Conservation (phyloP, 2,888 invertebrate genomes). For the Dimorphilus gyrociliatus region DNA sequence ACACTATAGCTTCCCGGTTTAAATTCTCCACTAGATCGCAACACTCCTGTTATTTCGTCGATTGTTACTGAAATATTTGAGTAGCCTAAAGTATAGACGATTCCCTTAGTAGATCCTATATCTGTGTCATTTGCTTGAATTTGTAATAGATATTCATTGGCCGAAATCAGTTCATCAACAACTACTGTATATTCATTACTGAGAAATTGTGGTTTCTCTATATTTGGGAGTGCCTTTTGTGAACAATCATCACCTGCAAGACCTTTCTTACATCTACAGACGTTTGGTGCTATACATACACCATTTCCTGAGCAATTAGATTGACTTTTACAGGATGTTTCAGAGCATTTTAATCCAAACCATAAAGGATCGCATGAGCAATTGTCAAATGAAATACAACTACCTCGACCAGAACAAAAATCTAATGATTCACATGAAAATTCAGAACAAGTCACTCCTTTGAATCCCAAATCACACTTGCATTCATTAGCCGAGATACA, state of each 20-base stretch:
- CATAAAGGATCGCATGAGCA: constrained; percentile 1
- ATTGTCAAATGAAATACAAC: background rate
- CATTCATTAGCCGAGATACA: constrained; percentile 2
- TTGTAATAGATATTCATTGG: background rate
- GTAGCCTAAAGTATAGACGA: constrained; percentile 1
- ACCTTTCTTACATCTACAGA: constrained; percentile 2
- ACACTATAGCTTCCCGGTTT: too few relatives aligned
- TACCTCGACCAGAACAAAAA: constrained; percentile 1
- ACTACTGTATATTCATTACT: background rate
- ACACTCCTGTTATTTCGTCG: too few relatives aligned
- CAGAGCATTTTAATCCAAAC: background rate
- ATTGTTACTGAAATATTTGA: too few relatives aligned
- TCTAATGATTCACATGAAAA: constrained; percentile 3
- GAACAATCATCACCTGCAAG: background rate
- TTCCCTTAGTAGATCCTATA: background rate
- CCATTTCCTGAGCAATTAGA: constrained; percentile 1
- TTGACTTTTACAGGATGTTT: background rate
- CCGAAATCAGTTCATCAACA: background rate
- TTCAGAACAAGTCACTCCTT: background rate
- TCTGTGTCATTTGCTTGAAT: constrained; percentile 1
- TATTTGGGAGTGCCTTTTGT: background rate
- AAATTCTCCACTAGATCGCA: too few relatives aligned
- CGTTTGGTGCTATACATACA: background rate
- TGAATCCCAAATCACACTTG: constrained; percentile 1
- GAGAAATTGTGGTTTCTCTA: background rate